Evolutionary conservation across 2,797 vertebrate species (phyloP).

Genomic region (Chelidonichthys spinosus): DNA sequence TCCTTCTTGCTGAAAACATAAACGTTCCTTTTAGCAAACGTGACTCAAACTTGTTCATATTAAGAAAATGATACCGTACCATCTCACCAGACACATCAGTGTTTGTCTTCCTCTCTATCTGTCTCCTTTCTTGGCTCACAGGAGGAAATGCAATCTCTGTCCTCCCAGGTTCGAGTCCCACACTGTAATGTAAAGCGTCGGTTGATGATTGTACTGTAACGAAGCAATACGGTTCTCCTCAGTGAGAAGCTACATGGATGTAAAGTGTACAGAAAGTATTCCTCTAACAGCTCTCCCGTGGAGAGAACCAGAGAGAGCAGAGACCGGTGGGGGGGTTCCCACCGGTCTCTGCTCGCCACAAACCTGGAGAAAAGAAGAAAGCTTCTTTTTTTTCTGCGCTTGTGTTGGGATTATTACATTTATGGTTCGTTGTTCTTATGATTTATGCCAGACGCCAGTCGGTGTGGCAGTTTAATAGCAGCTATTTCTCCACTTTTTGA

Average conservation of each 20-base stretch:
- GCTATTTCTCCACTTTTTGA: slow-evolving; percentile 69
- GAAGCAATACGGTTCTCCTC: slow-evolving; percentile 71
- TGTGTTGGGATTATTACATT: slow-evolving; percentile 74
- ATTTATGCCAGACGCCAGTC: slow-evolving; percentile 79
- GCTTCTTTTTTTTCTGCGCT: slow-evolving; percentile 49
- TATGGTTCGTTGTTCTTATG: slow-evolving; percentile 74
- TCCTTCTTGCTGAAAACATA: background rate
- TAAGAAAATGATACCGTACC: background rate
- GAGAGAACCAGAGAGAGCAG: slow-evolving; percentile 65
- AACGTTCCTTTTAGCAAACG: background rate
- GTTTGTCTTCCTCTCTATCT: slow-evolving; percentile 5
- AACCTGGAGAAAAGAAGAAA: slow-evolving; percentile 45
- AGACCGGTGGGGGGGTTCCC: slow-evolving; percentile 59
- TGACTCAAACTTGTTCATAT: slow-evolving; percentile 13
- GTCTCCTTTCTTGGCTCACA: slow-evolving; percentile 31
- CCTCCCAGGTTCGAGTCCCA: slow-evolving; percentile 30
- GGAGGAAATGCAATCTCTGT: slow-evolving; percentile 47
- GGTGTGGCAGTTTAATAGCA: slow-evolving; percentile 77
- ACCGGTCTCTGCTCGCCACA: slow-evolving; percentile 50
- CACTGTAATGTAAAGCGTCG: slow-evolving; percentile 53
- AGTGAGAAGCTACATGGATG: slow-evolving; percentile 57
- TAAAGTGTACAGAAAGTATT: slow-evolving; percentile 50
- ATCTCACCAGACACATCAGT: slow-evolving; percentile 19
- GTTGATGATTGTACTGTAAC: slow-evolving; percentile 74
- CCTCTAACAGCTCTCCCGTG: slow-evolving; percentile 72